Conservation (phyloP, 2,113 vertebrate species). For the Albula glossodonta region DNA sequence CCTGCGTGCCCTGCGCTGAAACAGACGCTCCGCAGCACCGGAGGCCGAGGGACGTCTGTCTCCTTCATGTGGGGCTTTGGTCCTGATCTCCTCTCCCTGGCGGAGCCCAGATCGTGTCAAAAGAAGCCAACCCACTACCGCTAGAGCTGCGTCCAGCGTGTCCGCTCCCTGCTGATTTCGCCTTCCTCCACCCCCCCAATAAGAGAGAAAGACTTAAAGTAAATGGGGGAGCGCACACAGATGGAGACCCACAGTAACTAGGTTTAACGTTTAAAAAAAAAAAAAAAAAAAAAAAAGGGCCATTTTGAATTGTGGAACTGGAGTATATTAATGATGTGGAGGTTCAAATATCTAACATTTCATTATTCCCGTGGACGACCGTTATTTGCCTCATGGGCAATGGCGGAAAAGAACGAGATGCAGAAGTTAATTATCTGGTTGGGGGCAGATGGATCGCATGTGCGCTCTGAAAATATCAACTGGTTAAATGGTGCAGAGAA, state of each 20-base stretch:
- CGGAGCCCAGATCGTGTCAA: background rate
- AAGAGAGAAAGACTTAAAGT: background rate
- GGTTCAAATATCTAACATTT: background rate
- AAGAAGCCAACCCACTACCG: background rate
- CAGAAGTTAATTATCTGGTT: slow-evolving; percentile 11
- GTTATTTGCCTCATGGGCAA: slow-evolving; percentile 3
- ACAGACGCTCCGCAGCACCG: too few relatives aligned
- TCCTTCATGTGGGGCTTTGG: background rate
- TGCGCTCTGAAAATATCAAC: slow-evolving; percentile 19
- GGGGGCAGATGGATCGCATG: slow-evolving; percentile 20
- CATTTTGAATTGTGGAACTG: background rate
- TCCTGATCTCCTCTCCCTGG: background rate
- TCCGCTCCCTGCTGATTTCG: too few relatives aligned
- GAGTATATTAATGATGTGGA: background rate
- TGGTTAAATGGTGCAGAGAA: slow-evolving; percentile 26
- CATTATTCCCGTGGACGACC: slow-evolving; percentile 2
- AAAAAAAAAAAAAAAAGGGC: slow-evolving; percentile 15
- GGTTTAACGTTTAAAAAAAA: slow-evolving; percentile 46
- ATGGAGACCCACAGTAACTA: slow-evolving; percentile 31
- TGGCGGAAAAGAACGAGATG: background rate
- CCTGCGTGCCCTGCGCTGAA: background rate
- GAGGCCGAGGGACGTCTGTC: background rate
- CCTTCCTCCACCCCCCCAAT: too few relatives aligned
- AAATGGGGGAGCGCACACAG: too few relatives aligned
- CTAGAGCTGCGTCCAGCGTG: background rate